Conservation (phyloP, 1,140 invertebrate genomes). For the Bombus ignitus region DNA sequence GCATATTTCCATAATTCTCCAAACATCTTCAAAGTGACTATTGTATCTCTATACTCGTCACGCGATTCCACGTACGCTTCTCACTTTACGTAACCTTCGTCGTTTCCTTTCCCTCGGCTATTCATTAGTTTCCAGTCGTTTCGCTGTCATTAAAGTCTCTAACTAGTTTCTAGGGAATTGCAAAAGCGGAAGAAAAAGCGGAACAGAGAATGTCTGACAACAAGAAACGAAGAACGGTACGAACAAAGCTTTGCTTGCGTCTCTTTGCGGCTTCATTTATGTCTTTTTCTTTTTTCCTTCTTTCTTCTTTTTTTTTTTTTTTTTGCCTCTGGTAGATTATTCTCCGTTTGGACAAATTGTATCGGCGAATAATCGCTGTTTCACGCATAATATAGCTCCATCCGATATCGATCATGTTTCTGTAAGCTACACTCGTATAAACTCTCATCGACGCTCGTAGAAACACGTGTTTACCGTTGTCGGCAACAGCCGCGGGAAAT, state of each 20-base stretch:
- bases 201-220: background rate
- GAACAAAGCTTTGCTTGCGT: background rate
- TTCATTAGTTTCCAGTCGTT: background rate
- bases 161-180: slow-evolving; percentile 5
- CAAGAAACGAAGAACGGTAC: background rate
- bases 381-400: background rate
- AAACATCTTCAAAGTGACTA: slow-evolving; percentile 16
- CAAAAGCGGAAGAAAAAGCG: background rate
- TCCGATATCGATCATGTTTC: background rate
- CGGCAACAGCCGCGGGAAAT: background rate
- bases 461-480: background rate
- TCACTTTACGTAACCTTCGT: background rate
- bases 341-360: background rate
- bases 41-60: background rate
- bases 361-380: background rate
- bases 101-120: background rate
- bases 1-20: background rate
- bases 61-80: slow-evolving; percentile 10
- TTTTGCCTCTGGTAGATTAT: background rate
- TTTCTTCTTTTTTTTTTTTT: background rate
- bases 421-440: background rate
- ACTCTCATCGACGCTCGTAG: background rate
- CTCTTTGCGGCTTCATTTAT: background rate
- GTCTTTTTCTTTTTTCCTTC: background rate
- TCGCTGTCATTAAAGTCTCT: slow-evolving; percentile 4